A percentile compares a stretch with the other conserved stretches of the same genome.
These are phyloP conservation scores for Sebastes matsubarae DNA, from an alignment of 2,797 vertebrate species.

Conservation along the genomic window DNA sequence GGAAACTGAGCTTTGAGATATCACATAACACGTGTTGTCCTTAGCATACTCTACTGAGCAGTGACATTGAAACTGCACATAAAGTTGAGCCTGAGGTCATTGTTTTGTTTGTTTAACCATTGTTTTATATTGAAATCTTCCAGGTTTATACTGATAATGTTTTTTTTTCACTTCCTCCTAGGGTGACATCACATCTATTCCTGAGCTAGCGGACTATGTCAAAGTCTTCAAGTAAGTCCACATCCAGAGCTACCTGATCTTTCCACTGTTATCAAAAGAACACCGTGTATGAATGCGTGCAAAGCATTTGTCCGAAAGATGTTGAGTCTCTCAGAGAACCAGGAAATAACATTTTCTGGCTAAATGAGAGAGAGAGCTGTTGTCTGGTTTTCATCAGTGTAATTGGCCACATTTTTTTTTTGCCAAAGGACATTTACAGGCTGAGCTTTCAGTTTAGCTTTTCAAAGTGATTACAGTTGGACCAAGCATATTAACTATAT, in stretches of 20 bases:
- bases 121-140: not conserved
- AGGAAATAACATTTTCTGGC: slow-evolving; percentile 21
- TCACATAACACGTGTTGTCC: slow-evolving; percentile 29
- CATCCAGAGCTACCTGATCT: not conserved
- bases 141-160: slow-evolving; percentile 16
- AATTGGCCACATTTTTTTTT: slow-evolving; percentile 29
- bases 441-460: slow-evolving; percentile 42
- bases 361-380: not conserved
- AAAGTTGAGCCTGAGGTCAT: slow-evolving; percentile 23
- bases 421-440: slow-evolving; percentile 46
- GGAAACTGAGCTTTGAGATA: slow-evolving; percentile 45
- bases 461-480: slow-evolving; percentile 43
- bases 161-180: slow-evolving; percentile 61
- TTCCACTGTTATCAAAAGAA: slow-evolving; percentile 1
- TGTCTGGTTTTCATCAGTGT: slow-evolving; percentile 50
- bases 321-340: not conserved
- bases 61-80: slow-evolving; percentile 27
- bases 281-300: not conserved
- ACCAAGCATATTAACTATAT: slow-evolving; percentile 37
- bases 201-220: slow-evolving; percentile 97
- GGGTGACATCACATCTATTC: slow-evolving; percentile 99
- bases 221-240: slow-evolving; percentile 99
- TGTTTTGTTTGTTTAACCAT: slow-evolving; percentile 9
- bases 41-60: slow-evolving; percentile 3
- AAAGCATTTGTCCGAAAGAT: slow-evolving; percentile 33